Percentiles rank a stretch among this genome's conserved stretches.
These are phyloP conservation scores for Luscinia luscinia DNA, from an alignment of 2,797 vertebrate species.

Conservation along the genomic window DNA sequence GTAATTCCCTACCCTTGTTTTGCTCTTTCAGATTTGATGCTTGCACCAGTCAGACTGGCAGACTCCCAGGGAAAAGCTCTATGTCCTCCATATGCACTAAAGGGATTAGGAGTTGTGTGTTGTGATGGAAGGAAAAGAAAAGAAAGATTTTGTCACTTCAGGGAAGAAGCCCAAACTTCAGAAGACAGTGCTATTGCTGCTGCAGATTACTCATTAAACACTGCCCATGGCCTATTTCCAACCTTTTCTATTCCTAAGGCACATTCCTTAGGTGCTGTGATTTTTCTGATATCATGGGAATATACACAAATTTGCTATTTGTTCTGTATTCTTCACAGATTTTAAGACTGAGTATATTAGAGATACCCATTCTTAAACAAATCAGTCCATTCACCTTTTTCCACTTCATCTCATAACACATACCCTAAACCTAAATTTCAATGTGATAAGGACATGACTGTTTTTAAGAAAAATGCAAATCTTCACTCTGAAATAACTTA, in stretches of 20 bases:
- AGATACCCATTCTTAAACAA: background rate
- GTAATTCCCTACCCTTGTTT: background rate
- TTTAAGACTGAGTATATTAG: background rate
- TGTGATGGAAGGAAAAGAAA: background rate
- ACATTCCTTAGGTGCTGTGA: background rate
- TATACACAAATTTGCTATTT: background rate
- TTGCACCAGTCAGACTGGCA: background rate
- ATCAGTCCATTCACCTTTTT: background rate
- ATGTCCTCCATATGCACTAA: background rate
- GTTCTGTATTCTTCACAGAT: background rate
- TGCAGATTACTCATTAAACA: background rate
- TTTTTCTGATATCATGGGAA: background rate
- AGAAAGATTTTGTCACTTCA: background rate
- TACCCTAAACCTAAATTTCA: slow-evolving; percentile 6
- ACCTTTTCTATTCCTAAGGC: background rate
- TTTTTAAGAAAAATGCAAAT: slow-evolving; percentile 55
- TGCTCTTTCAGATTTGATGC: background rate
- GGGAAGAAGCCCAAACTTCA: background rate
- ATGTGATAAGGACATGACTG: slow-evolving; percentile 4
- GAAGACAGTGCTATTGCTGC: background rate
- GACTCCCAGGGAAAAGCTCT: background rate
- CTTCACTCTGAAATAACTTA: slow-evolving; percentile 65
- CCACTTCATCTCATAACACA: background rate
- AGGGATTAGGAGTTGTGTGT: background rate
- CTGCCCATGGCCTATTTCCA: background rate